These are phyloP conservation scores for Mugil cephalus DNA, from an alignment of 2,113 vertebrate genomes.

Conservation along the genomic window DNA sequence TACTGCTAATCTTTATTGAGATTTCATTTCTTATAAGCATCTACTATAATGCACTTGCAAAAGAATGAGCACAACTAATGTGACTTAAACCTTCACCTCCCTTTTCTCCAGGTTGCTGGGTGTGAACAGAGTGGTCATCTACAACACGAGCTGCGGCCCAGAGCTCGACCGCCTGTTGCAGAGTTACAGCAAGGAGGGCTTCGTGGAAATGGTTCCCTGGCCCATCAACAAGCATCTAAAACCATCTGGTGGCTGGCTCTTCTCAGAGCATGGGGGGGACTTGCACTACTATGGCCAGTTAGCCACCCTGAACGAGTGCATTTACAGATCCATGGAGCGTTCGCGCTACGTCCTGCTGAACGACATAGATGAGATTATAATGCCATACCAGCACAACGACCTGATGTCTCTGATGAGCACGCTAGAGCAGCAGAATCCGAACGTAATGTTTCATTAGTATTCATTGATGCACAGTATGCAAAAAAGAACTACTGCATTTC, in stretches of 20 bases:
- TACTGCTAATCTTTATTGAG: no score
- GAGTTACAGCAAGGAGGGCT: constrained; percentile 77
- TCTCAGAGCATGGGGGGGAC: constrained; percentile 50
- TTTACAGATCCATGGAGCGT: constrained; percentile 77
- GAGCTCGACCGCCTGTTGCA: constrained; percentile 77
- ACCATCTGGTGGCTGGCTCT: constrained; percentile 70
- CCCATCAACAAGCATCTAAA: constrained; percentile 77
- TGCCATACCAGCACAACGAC: constrained; percentile 75
- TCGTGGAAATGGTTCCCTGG: constrained; percentile 81
- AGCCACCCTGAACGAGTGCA: constrained; percentile 76
- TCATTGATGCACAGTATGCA: no score
- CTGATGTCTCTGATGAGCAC: constrained; percentile 75
- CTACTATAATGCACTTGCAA: no score
- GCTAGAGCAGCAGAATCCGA: constrained; percentile 74
- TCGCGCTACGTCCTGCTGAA: constrained; percentile 79
- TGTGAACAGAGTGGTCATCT: constrained; percentile 78
- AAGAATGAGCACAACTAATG: no score
- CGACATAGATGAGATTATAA: constrained; percentile 85
- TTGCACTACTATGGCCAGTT: constrained; percentile 78
- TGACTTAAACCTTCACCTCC: no score
- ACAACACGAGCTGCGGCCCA: constrained; percentile 82
- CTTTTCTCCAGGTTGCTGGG: not conserved
- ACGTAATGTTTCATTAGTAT: constrained; percentile 1
- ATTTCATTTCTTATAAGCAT: no score
- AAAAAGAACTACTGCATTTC: no score